Percentiles rank a stretch among this genome's conserved stretches.
phyloP scores from a whole-genome alignment of 2,888 invertebrate species.

The Iphiclides podalirius region DNA sequence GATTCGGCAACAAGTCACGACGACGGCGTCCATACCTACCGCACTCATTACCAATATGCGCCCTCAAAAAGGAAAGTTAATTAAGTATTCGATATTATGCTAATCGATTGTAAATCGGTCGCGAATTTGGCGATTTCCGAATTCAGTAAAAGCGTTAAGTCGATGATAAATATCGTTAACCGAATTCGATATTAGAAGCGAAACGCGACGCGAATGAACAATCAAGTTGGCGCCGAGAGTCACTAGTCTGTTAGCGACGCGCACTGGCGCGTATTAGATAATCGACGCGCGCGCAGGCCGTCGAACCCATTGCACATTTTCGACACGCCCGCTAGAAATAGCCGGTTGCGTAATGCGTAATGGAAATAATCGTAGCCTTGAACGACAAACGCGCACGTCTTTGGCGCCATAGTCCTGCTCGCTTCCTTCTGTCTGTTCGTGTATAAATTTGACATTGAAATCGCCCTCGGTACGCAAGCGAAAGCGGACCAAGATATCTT shows the following conservation, averaged over 20 bases:
- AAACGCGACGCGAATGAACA: not conserved
- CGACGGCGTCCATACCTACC: constrained; percentile 10
- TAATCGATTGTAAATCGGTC: not conserved
- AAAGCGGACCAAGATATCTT: not conserved
- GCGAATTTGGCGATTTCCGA: too few relatives aligned
- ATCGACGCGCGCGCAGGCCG: constrained; percentile 41
- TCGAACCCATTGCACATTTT: constrained; percentile 46
- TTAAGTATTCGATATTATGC: not conserved
- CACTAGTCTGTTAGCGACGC: too few relatives aligned
- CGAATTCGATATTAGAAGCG: too few relatives aligned
- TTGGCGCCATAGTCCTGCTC: constrained; percentile 12
- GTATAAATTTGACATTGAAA: constrained; percentile 14
- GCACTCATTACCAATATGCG: too few relatives aligned
- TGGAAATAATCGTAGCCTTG: constrained; percentile 62
- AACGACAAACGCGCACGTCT: constrained; percentile 37
- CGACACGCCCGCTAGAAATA: constrained; percentile 46
- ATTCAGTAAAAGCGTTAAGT: too few relatives aligned
- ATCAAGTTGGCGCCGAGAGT: not conserved
- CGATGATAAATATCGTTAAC: too few relatives aligned
- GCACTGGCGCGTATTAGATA: constrained; percentile 23
- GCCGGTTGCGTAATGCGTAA: constrained; percentile 49
- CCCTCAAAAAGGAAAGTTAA: not conserved
- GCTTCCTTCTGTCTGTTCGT: constrained; percentile 6
- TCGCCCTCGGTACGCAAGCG: not conserved
- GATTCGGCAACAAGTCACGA: not conserved